Conservation (phyloP, 2,113 vertebrate species). For the Labrus mixtus region DNA sequence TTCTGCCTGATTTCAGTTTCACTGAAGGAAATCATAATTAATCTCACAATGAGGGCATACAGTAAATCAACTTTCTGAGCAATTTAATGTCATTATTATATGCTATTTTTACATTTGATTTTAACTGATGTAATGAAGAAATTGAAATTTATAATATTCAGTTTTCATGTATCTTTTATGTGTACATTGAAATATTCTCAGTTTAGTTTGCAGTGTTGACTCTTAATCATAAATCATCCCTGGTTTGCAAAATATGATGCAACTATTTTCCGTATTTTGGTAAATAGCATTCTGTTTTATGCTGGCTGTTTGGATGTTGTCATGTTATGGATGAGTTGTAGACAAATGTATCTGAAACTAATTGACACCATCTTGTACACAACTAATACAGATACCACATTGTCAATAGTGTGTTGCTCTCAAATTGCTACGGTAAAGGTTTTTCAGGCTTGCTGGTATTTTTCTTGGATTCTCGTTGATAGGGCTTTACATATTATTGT, state of each 20-base stretch:
- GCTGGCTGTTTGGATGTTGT: constrained; percentile 24
- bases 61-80: neutral
- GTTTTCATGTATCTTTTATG: neutral
- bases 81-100: neutral
- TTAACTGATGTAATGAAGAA: neutral
- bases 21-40: neutral
- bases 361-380: constrained; percentile 3
- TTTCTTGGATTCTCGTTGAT: constrained; percentile 7
- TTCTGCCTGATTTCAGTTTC: neutral
- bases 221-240: neutral
- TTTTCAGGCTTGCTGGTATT: constrained; percentile 15
- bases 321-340: constrained; percentile 5
- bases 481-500: constrained; percentile 19
- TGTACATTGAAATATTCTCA: constrained; percentile 1
- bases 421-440: constrained; percentile 7
- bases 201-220: constrained; percentile 6
- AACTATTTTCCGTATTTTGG: constrained; percentile 1
- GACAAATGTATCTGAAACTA: constrained; percentile 1
- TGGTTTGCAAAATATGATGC: neutral
- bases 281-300: neutral
- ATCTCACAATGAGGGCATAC: neutral
- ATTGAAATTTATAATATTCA: neutral
- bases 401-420: constrained; percentile 11
- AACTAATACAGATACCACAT: neutral
- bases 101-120: neutral